phyloP scores from a whole-genome alignment of 2,888 invertebrate genomes.

The Capitulum mitella region DNA sequence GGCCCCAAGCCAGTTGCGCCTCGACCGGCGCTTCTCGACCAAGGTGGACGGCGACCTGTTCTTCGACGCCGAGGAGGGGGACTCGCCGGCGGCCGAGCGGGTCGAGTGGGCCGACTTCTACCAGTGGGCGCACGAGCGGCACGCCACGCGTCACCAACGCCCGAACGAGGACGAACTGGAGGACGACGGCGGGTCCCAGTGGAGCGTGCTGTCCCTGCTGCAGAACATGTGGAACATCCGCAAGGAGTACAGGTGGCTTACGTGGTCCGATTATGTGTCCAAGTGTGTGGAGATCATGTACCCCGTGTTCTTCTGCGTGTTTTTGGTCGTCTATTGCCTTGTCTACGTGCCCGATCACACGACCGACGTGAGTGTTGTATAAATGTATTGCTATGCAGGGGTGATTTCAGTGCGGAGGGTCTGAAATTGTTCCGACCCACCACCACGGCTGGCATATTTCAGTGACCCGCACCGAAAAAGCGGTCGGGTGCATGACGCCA shows the following conservation, averaged over 20 bases:
- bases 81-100: background rate
- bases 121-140: conserved; percentile 18
- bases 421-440: no score
- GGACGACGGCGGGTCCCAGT: background rate
- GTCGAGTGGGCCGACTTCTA: background rate
- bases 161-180: background rate
- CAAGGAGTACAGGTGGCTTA: conserved; percentile 18
- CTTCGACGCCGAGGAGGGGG: background rate
- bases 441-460: no score
- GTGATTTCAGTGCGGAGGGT: no score
- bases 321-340: background rate
- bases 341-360: background rate
- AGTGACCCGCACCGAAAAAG: no score
- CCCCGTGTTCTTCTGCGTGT: conserved; percentile 7
- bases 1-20: background rate
- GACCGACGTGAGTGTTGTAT: background rate
- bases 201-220: background rate
- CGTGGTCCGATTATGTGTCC: background rate
- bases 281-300: background rate
- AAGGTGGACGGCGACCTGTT: background rate
- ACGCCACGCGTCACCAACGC: background rate
- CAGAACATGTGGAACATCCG: conserved; percentile 14
- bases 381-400: no score
- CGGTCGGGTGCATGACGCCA: no score
- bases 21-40: background rate